phyloP scores from a whole-genome alignment of 1,140 invertebrate genomes.

The Lerema accius region DNA sequence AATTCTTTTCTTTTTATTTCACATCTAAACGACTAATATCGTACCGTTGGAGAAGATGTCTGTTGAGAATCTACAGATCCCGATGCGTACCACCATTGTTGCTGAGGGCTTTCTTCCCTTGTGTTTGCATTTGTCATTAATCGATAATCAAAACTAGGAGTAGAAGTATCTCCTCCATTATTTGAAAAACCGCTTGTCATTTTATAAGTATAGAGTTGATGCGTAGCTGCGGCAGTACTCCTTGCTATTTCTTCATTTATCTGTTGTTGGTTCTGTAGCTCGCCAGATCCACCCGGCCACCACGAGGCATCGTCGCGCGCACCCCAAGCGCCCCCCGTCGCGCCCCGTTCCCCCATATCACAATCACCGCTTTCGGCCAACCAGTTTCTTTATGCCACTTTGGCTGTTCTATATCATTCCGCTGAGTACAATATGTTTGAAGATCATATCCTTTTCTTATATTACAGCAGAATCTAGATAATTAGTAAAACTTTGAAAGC shows the following conservation, averaged over 20 bases:
- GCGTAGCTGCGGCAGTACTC: conserved; percentile 84
- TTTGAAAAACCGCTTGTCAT: conserved; percentile 92
- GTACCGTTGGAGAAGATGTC: conserved; percentile 72
- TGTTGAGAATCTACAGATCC: conserved; percentile 70
- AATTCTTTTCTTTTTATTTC: not conserved
- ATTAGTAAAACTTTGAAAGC: conserved; percentile 12
- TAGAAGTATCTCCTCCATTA: conserved; percentile 78
- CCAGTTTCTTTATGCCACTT: conserved; percentile 74
- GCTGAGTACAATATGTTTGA: conserved; percentile 35
- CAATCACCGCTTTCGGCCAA: conserved; percentile 69
- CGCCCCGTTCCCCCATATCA: conserved; percentile 79
- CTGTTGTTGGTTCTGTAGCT: conserved; percentile 84
- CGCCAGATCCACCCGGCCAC: conserved; percentile 83
- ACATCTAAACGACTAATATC: conserved; percentile 5
- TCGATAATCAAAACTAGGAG: conserved; percentile 72
- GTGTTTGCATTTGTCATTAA: conserved; percentile 68
- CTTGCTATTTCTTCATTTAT: conserved; percentile 82
- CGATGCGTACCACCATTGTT: conserved; percentile 75
- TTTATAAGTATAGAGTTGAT: conserved; percentile 92
- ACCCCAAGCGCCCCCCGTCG: conserved; percentile 85
- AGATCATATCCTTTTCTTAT: conserved; percentile 58
- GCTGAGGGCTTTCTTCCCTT: conserved; percentile 70
- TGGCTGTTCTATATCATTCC: conserved; percentile 54
- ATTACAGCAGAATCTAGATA: not conserved
- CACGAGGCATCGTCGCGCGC: conserved; percentile 85